Evolutionary conservation across 2,888 invertebrate genomes (phyloP), one percentile per base, ranked within the genome.

Genomic region (Tholera decimalis): DNA sequence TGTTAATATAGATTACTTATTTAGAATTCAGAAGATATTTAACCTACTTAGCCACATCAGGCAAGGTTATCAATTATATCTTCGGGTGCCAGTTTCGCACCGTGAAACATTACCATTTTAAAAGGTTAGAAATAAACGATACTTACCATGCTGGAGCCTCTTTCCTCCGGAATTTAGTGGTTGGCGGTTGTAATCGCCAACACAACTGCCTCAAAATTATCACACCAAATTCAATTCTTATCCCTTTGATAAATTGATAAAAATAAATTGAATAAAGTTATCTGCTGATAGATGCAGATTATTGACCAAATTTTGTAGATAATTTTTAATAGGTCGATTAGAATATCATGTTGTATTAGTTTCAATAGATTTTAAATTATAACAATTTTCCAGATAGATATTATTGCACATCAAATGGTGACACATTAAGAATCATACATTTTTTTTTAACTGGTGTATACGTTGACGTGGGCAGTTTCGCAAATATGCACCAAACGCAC

Each of bases 181-280:
- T 85, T 80, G 90, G 89, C 91, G 88, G 85, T 83, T 58, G 65
- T 65, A 79, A 83, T 72, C 90, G 89, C 90, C 92, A 91, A 90
- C 90, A 74, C 89, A 83, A 93, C 93, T 94, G 87, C 61, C 82
- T 86, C 72, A 78, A 76, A 82, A 82, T 89, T 88, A 88, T 86
- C 88, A 84, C 79, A 83, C 64, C 74, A 85, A 85, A 87, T 86
- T 89, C 66, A 80, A 82, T 73, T 85, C 85, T 89, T 93, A 93
- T 93, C 92, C 91, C 74, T 58, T 47, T 75, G 94, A 93, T 93
- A n/a, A n/a, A n/a, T n/a, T n/a, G n/a, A n/a, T n/a, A n/a, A n/a
- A n/a, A n/a, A n/a, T n/a, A n/a, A n/a, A n/a, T n/a, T n/a, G n/a
- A n/a, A n/a, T n/a, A 93, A 88, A 69, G 77, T 77, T 91, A 93